Base-by-base conservation (phyloP, 2,888 invertebrate genomes). In the Acrocyrtus sp. region DNA sequence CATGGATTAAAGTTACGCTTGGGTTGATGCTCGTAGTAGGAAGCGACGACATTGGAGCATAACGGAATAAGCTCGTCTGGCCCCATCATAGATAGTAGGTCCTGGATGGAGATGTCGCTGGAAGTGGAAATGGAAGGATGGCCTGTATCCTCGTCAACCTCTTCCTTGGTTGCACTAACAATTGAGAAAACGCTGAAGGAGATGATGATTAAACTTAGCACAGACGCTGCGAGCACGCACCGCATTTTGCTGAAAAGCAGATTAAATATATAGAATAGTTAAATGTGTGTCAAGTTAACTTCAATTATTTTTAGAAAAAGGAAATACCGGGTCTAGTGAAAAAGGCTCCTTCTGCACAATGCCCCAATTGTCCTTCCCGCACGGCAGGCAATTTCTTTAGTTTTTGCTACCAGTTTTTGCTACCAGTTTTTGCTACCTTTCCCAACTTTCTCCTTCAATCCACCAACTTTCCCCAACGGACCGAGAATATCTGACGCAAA, bases 1-100 rank as follows among this genome's bases (percentile, higher is more conserved):
- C 73, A 74, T 0, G 73, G 67, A 45, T 74, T 67, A 22, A 74
- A 74, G 10, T 6, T 51, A n/a, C n/a, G n/a, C n/a, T n/a, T n/a
- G n/a, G n/a, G n/a, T n/a, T n/a, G 45, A 8, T 45, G 61, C 21
- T 67, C 67, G n/a, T n/a, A n/a, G 43, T 67, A 67, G 12, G 19
- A 24, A 3, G 57, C 17, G 39, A n/a, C 50, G 6, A 68, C 15
- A 21, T 27, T 50, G 56, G 56, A 27, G 34, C 70, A 70, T 12
- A 70, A 17, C 3, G 70, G 70, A 15, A 17, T 1, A n/a, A 63
- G 21, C 5, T 70, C 70, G 10, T 62, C 62, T 17, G 70, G 70
- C 12, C 19, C n/a, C 10, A 70, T n/a, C 2, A 43, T 3, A 2
- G 62, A 2, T 10, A 47, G 15, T 4, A 70, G 27, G 3, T 70